These are phyloP conservation scores for Scaptomyza tumidula DNA, from an alignment of 2,888 invertebrate species.

Conservation along the genomic window DNA sequence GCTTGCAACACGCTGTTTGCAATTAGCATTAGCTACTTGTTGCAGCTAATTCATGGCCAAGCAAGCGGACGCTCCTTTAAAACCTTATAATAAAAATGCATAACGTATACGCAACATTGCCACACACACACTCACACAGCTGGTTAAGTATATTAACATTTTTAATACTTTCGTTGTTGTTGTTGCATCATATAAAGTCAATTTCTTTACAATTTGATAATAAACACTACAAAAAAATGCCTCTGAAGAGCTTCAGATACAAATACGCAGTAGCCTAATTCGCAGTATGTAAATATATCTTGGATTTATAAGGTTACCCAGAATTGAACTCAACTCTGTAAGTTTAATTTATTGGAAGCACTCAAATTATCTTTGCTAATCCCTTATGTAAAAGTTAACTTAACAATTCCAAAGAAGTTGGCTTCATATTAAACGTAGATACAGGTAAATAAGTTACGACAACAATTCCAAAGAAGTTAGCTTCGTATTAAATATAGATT, in stretches of 20 bases:
- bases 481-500: not conserved
- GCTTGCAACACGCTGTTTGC: conserved; percentile 21
- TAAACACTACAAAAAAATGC: not conserved
- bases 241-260: not conserved
- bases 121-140: not conserved
- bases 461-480: not conserved
- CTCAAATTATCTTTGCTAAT: no score
- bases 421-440: no score
- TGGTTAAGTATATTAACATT: conserved; percentile 14
- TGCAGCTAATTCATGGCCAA: conserved; percentile 35
- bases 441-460: no score
- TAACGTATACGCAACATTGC: conserved; percentile 31
- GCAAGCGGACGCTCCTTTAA: conserved; percentile 19
- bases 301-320: no score
- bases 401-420: not conserved
- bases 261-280: not conserved
- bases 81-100: conserved; percentile 10
- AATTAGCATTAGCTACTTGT: conserved; percentile 63
- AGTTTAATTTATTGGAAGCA: no score
- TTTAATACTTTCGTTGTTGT: conserved; percentile 19
- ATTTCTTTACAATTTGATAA: not conserved
- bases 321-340: no score
- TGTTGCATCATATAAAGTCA: no score
- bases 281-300: not conserved
- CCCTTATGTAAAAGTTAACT: no score